These are phyloP conservation scores for Ctenosaura bakeri DNA, from an alignment of 2,797 vertebrate genomes.

Conservation along the genomic window DNA sequence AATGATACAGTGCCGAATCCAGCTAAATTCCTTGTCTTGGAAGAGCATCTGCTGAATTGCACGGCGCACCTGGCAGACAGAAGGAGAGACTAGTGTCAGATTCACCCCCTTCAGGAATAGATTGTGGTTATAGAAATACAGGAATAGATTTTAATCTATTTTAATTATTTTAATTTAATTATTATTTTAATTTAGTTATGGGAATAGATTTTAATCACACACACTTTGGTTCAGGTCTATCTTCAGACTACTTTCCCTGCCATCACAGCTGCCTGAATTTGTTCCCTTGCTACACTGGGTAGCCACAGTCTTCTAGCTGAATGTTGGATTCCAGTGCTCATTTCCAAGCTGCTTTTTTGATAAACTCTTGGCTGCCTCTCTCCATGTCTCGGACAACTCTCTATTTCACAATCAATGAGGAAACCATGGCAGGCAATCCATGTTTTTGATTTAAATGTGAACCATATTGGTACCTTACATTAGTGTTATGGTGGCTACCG, in stretches of 20 bases:
- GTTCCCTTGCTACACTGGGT: not conserved
- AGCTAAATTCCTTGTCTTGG: slow-evolving; percentile 91
- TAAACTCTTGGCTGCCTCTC: not conserved
- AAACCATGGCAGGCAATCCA: not conserved
- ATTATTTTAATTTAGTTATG: too few relatives aligned
- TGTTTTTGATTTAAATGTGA: not conserved
- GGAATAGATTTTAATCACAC: not conserved
- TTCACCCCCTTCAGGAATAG: not conserved
- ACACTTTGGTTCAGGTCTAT: not conserved
- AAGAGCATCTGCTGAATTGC: slow-evolving; percentile 97
- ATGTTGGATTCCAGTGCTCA: not conserved
- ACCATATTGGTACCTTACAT: not conserved
- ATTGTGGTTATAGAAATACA: too few relatives aligned
- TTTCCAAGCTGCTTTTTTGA: not conserved
- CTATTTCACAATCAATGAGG: not conserved
- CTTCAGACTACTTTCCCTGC: not conserved
- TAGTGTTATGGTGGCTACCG: not conserved
- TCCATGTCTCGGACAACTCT: not conserved
- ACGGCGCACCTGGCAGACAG: slow-evolving; percentile 87
- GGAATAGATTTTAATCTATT: too few relatives aligned
- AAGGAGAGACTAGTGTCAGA: not conserved
- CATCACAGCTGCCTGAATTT: not conserved
- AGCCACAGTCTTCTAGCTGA: not conserved
- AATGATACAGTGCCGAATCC: slow-evolving; percentile 90
- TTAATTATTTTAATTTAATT: too few relatives aligned